Conservation (phyloP, 2,888 invertebrate species). For the Drosophila fungiperda region DNA sequence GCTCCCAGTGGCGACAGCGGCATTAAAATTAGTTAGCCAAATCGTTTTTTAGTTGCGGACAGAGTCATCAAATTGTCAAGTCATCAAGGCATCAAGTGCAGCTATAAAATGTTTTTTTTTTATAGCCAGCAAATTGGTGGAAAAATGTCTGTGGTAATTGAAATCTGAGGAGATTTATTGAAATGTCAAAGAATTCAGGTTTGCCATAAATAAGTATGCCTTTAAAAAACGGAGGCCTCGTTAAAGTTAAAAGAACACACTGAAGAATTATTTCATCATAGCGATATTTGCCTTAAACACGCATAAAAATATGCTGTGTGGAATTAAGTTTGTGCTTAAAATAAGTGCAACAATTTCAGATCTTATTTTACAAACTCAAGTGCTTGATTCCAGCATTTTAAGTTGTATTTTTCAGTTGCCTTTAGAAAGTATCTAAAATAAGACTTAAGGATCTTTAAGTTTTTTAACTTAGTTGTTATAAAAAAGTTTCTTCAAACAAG, state of each 20-base stretch:
- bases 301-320: background rate
- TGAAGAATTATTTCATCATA: background rate
- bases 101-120: conserved; percentile 65
- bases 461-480: background rate
- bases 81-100: conserved; percentile 55
- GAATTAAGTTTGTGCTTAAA: background rate
- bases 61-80: conserved; percentile 43
- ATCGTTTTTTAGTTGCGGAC: conserved; percentile 47
- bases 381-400: background rate
- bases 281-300: background rate
- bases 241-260: background rate
- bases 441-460: no score
- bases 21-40: conserved; percentile 69
- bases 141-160: conserved; percentile 50
- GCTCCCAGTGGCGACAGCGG: conserved; percentile 36
- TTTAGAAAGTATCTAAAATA: background rate
- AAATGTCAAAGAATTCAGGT: conserved; percentile 36
- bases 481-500: background rate
- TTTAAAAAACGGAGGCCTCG: background rate
- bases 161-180: conserved; percentile 40
- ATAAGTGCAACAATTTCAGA: background rate
- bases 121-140: conserved; percentile 58
- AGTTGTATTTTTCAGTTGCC: background rate
- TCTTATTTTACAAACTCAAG: background rate
- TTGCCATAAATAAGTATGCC: conserved; percentile 16